phyloP scores from a whole-genome alignment of 2,797 vertebrate genomes.

The Neosilurus hyrtlii region DNA sequence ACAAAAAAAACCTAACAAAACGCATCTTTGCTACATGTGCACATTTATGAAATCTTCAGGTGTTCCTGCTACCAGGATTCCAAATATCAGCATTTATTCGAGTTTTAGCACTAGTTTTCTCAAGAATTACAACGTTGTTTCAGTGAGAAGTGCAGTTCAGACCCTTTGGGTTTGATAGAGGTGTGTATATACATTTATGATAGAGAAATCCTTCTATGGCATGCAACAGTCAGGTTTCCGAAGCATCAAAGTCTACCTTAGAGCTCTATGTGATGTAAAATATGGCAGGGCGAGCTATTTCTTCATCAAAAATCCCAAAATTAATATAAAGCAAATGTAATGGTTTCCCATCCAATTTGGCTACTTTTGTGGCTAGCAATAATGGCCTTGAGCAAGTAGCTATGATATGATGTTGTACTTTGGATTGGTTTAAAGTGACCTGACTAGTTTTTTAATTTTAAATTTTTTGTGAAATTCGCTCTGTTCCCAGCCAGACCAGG shows the following conservation, averaged over 20 bases:
- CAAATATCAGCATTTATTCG: neutral
- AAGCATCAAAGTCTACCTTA: neutral
- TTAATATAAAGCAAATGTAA: neutral
- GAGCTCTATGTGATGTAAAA: neutral
- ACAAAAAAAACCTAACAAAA: neutral
- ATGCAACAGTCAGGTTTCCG: neutral
- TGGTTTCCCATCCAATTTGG: neutral
- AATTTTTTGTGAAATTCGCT: neutral
- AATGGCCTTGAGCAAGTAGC: neutral
- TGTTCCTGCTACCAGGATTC: neutral
- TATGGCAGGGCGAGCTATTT: neutral
- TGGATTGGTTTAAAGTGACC: neutral
- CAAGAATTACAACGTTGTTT: conserved; percentile 6
- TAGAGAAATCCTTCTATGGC: neutral
- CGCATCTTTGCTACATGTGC: neutral
- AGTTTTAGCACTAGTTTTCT: conserved; percentile 3
- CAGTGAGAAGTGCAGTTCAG: conserved; percentile 5
- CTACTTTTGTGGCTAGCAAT: neutral
- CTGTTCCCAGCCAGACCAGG: neutral
- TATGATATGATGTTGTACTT: neutral
- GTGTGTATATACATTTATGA: neutral
- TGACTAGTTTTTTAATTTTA: neutral
- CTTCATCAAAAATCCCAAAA: neutral
- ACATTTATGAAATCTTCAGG: too few relatives aligned
- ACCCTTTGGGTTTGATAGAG: neutral